Conservation (phyloP, 2,888 invertebrate species). For the Sisyra nigra region DNA sequence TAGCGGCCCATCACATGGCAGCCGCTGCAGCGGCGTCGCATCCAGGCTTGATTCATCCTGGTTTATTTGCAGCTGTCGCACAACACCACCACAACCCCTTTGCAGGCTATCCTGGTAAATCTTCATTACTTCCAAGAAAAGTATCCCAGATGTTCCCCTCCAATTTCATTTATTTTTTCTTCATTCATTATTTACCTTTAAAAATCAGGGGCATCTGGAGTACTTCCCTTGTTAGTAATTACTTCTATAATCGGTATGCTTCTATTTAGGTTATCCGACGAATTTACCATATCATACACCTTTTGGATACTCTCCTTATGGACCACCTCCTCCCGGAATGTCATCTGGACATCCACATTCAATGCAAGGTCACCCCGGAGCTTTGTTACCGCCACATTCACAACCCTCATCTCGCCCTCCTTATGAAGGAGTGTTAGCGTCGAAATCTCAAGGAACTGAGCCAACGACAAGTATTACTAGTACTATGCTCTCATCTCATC, state of each 20-base stretch:
- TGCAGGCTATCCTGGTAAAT: constrained; percentile 5
- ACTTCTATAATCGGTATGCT: too few species aligned
- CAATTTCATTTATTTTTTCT: too few species aligned
- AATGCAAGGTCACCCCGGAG: constrained; percentile 2
- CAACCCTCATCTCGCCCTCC: constrained; percentile 48
- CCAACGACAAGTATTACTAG: constrained; percentile 34
- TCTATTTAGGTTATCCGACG: constrained; percentile 24
- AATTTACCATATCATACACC: constrained; percentile 31
- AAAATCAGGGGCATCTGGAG: too few species aligned
- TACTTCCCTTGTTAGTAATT: too few species aligned
- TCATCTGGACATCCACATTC: constrained; percentile 1
- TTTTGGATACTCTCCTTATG: constrained; percentile 22
- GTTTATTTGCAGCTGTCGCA: constrained; percentile 8
- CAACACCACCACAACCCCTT: constrained; percentile 8
- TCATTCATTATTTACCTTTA: too few species aligned
- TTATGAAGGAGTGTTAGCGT: constrained; percentile 38
- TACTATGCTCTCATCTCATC: constrained; percentile 50
- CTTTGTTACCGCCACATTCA: constrained; percentile 25
- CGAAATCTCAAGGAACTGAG: constrained; percentile 7
- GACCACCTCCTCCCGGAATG: constrained; percentile 26
- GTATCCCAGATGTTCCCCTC: too few species aligned
- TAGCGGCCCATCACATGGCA: constrained; percentile 41
- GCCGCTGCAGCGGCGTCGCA: constrained; percentile 38
- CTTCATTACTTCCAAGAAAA: too few species aligned
- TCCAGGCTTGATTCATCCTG: constrained; percentile 7